Evolutionary conservation across 2,888 invertebrate species (phyloP), one percentile per base, ranked within the genome.

Genomic region (Lithophane leautieri): DNA sequence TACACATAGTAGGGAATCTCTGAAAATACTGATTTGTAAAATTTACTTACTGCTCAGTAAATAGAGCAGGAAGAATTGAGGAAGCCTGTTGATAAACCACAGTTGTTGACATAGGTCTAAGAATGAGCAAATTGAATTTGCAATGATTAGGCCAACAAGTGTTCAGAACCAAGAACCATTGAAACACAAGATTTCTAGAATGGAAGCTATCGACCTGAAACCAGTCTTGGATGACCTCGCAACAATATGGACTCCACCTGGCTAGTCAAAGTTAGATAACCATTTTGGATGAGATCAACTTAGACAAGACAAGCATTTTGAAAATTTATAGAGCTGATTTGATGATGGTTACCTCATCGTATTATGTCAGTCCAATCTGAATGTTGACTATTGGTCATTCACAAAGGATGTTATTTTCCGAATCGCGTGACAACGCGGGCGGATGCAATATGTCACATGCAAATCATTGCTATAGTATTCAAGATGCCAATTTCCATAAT

Each of bases 391-490:
- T 40, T 40, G 40, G 47, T n/a, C 3, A 9, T 14, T 54, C n/a
- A 42, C 25, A 72, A 71, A 62, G 54, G 19, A 71, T 71, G 47
- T 62, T 42, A 28, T 62, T 42, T 19, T n/a, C 0, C 11, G 19
- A 54, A 25, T 12, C 19, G 14, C 28, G 44, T 28, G 28, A 42
- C 14, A 8, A 19, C 6, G 3, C 14, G 0, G 34, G 40, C 3
- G 14, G 28, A 65, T 65, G 44, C 56, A 63, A 58, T 58, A 22
- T 40, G 25, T 22, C 44, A 76, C 28, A 66, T 66, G 34, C 22
- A 52, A 71, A 71, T 61, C 4, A 61, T 47, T 42, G 42, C 42
- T 61, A n/a, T 8, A 52, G n/a, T 47, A 22, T 22, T 44, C 19
- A 71, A 44, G 25, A 34, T 47, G 4, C 4, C 16, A 60, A 60